Evolutionary conservation across 2,797 vertebrate genomes (phyloP), one percentile per base, ranked within the genome.

Genomic region (Syngnathus acus): DNA sequence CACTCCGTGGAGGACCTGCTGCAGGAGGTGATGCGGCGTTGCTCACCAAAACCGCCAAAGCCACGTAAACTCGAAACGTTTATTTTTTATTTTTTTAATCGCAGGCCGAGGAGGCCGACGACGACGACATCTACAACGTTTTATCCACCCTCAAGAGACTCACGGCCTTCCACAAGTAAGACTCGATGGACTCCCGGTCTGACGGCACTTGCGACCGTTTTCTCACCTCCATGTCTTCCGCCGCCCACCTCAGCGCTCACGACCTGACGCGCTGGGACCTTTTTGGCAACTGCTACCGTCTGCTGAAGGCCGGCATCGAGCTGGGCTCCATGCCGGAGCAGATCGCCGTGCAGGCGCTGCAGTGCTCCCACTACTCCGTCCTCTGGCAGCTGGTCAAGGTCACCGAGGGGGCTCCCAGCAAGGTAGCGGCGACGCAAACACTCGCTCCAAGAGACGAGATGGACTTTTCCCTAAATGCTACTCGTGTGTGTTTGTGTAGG

Each of bases 261-360:
- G 96, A 99, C 86, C 91, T 99, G 78, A 99, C 97, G 1, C 94
- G 95, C 81, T 99, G 97, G 97, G 97, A 99, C 87, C 89, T 99
- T 58, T 99, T 99, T 86, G 95, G 94, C 72, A 97, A 93, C 87
- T 99, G 97, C 90, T 99, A 99, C 89, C 93, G 96, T 85, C 91
- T 99, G 80, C 89, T 99, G 77, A 95, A 96, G 87, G 95, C 95
- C 73, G 97, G 96, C 80, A 98, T 99, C 79, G 97, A 99, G 84
- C 97, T 98, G 64, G 96, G 96, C 89, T 97, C 96, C 72, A 99
- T 99, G 97, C 95, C 96, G n/a, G 97, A 99, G 87, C 97, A 99
- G 95, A 98, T 99, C 26, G 96, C 96, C 42, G 95, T 98, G 69
- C 97, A 99, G 89, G 96, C 97, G 60, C 93, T 99, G 80, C 96